Percentiles rank a stretch among this genome's conserved stretches.
Conservation (phyloP, 2,797 vertebrate genomes). For the Acridotheres tristis region DNA sequence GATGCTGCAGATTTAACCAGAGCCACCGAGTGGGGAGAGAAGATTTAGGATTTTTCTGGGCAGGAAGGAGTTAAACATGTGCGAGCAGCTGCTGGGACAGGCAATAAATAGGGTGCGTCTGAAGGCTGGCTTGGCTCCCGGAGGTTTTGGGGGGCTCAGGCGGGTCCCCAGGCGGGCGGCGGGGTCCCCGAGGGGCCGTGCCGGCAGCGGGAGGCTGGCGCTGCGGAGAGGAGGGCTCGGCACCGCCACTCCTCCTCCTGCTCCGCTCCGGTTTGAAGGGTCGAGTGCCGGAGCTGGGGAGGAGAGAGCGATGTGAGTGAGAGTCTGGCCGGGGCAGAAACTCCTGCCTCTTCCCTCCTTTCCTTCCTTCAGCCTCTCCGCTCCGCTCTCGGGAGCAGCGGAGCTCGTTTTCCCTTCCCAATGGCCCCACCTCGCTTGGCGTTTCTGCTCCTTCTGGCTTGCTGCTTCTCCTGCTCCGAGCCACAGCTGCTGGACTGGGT, state of each 20-base stretch:
- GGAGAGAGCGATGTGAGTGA: slow-evolving; percentile 76
- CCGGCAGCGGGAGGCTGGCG: slow-evolving; percentile 22
- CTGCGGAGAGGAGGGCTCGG: slow-evolving; percentile 37
- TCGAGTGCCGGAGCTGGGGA: slow-evolving; percentile 49
- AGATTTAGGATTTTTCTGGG: not conserved
- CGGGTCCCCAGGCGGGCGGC: not conserved
- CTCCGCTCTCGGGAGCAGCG: fast-evolving
- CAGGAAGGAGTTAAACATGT: slow-evolving; percentile 40
- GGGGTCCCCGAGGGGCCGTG: not conserved
- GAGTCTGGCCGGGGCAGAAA: not conserved
- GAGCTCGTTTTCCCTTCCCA: not conserved
- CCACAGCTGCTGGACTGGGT: not conserved
- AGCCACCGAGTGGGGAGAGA: not conserved
- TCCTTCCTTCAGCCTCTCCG: not conserved
- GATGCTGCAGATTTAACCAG: fast-evolving
- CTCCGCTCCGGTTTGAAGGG: slow-evolving; percentile 53
- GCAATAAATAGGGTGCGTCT: not conserved
- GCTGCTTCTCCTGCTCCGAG: not conserved
- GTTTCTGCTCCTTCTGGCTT: not conserved
- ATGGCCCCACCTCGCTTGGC: slow-evolving; percentile 3
- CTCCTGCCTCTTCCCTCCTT: not conserved
- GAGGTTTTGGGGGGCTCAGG: slow-evolving; percentile 2
- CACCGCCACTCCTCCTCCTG: slow-evolving; percentile 57
- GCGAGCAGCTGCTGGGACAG: not conserved
- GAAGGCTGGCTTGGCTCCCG: not conserved